phyloP scores from a whole-genome alignment of 92 coral and sea anemone genomes.

The Heteractis magnifica region DNA sequence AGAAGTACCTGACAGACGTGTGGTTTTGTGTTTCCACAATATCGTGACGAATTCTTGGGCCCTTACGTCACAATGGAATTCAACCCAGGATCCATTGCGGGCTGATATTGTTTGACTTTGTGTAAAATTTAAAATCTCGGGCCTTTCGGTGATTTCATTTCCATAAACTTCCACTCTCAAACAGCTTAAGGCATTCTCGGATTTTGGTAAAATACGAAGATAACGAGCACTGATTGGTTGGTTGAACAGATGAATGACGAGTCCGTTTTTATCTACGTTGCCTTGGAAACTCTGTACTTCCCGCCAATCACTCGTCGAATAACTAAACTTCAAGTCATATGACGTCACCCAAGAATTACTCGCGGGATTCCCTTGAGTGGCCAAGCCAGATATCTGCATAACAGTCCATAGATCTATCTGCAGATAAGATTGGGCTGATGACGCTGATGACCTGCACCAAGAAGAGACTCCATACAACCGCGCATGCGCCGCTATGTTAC shows the following conservation, averaged over 20 bases:
- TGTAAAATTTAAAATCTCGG: not conserved
- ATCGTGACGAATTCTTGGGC: slow-evolving; percentile 1
- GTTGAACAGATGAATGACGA: not conserved
- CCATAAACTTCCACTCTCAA: not conserved
- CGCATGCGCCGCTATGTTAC: not conserved
- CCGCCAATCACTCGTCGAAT: not conserved
- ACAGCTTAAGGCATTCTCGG: not conserved
- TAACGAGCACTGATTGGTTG: not conserved
- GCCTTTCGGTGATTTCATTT: not conserved
- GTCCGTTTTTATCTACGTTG: not conserved
- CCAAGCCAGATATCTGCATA: not conserved
- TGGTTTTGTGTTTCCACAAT: not conserved
- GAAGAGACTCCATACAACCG: slow-evolving; percentile 9
- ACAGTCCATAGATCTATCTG: not conserved
- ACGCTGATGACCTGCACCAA: not conserved
- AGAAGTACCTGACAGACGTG: not conserved
- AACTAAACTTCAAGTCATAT: not conserved
- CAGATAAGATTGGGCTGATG: not conserved
- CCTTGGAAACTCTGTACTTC: not conserved
- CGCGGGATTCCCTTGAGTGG: not conserved
- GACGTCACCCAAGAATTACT: slow-evolving; percentile 17
- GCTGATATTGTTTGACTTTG: not conserved
- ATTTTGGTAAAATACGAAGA: not conserved
- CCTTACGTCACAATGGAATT: not conserved
- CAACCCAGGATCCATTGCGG: not conserved